Evolutionary conservation across 2,888 invertebrate species (phyloP), one percentile per base, ranked within the genome.

Genomic region (Leistus spinibarbis): DNA sequence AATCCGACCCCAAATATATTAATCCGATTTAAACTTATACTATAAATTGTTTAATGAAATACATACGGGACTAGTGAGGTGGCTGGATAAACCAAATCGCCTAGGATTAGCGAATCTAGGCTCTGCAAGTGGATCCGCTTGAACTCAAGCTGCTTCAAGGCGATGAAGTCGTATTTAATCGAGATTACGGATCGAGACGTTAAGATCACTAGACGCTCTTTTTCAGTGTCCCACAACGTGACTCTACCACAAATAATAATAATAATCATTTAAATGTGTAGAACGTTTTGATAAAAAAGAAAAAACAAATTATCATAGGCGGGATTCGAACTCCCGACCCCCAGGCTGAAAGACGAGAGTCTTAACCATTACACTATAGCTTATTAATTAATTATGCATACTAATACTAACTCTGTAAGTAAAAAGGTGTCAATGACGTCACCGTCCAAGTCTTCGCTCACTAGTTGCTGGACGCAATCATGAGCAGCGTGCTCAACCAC

Each of bases 161-260:
- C 93, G 80, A 96, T 95, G 84, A 96, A 95, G 85, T 96, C 95
- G 84, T 94, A 96, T 83, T 94, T 95, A 76, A 94, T 89, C 5
- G 92, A 89, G 81, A 94, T 88, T 24, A 96, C 86, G 54, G 91
- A 88, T 79, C 91, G 89, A n/a, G 92, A 90, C 1, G 93, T 93
- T 22, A 96, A 86, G 13, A 95, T 83, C 1, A 95, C 87, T 54
- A 96, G 88, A 67, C 94, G 88, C 84, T 96, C 96, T 80, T 93
- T 92, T 82, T 96, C 95, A 81, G 92, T 91, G 82, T 95, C 95
- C 95, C 95, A 96, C 77, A 94, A 88, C 80, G 93, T 95, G 80
- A 96, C 95, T 84, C 95, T 24, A 24, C 7, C 24, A 13, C 40
- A 13, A 27, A 27, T 40, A 7, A 5, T 40, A 40, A 10, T 40